A percentile compares a stretch with the other conserved stretches of the same genome.
Conservation (phyloP, 2,888 invertebrate species). For the Caenorhabditis macrosperma region DNA sequence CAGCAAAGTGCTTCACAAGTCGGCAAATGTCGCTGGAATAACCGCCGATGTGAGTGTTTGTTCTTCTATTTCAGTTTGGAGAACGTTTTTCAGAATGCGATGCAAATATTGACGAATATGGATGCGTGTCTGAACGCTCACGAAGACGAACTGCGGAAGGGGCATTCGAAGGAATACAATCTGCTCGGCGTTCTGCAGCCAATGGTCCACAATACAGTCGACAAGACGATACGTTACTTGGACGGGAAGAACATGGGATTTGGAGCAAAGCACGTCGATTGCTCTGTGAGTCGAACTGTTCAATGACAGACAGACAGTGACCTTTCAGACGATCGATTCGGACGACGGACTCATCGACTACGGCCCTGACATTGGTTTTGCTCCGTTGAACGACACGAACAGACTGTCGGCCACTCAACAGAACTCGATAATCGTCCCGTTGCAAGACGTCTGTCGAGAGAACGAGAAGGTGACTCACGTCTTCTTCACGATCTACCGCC, state of each 20-base stretch:
- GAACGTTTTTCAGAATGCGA: constrained; percentile 27
- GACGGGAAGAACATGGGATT: constrained; percentile 54
- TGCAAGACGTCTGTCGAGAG: constrained; percentile 14
- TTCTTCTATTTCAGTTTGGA: not conserved
- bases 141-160: constrained; percentile 1
- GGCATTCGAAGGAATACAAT: constrained; percentile 11
- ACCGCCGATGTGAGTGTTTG: constrained; percentile 2
- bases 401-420: not conserved
- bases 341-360: constrained; percentile 58
- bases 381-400: constrained; percentile 28
- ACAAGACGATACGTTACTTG: constrained; percentile 27
- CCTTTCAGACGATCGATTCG: not conserved
- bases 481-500: constrained; percentile 62
- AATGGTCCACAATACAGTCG: constrained; percentile 51
- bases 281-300: constrained; percentile 27
- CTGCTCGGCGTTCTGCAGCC: constrained; percentile 15
- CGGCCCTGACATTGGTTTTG: constrained; percentile 26
- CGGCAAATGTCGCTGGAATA: constrained; percentile 39
- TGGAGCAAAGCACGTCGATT: constrained; percentile 41
- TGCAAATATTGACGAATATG: constrained; percentile 48
- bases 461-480: constrained; percentile 54
- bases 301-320: not conserved
- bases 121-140: constrained; percentile 44
- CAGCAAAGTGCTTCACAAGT: constrained; percentile 42
- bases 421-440: constrained; percentile 39